A percentile compares a stretch with the other conserved stretches of the same genome.
Conservation (phyloP, 2,888 invertebrate genomes). For the Volucella inflata region DNA sequence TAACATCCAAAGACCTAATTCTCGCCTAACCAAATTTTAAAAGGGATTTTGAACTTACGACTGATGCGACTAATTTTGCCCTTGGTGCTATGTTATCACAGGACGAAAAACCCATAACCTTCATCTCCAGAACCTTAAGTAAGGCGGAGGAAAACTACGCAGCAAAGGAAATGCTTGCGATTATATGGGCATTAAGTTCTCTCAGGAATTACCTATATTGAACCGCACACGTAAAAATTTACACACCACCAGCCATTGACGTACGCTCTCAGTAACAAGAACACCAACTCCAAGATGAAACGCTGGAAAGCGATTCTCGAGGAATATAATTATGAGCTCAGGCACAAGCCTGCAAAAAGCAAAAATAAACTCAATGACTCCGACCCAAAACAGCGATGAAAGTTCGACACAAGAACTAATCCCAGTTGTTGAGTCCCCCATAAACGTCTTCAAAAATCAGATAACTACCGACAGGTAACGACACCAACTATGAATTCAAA, state of each 20-base stretch:
- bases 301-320: too few species aligned
- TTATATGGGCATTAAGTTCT: slow-evolving; percentile 14
- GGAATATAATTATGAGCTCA: too few species aligned
- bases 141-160: slow-evolving; percentile 24
- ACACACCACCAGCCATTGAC: too few species aligned
- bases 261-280: too few species aligned
- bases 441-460: too few species aligned
- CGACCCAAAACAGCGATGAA: slow-evolving; percentile 4
- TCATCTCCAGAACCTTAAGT: slow-evolving; percentile 22
- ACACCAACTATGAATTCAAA: not conserved
- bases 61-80: slow-evolving; percentile 27
- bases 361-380: slow-evolving; percentile 7
- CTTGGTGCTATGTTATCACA: slow-evolving; percentile 19
- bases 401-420: not conserved
- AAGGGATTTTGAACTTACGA: slow-evolving; percentile 28
- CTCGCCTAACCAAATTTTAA: slow-evolving; percentile 41
- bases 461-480: slow-evolving; percentile 1
- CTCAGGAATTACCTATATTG: slow-evolving; percentile 18
- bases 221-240: not conserved
- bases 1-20: slow-evolving; percentile 28
- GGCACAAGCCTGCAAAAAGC: slow-evolving; percentile 7
- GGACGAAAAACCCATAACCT: slow-evolving; percentile 11
- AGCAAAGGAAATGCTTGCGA: slow-evolving; percentile 25
- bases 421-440: too few species aligned
- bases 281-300: too few species aligned